Evolutionary conservation across 1,140 invertebrate species (phyloP).

Genomic region (Platyura marginata): DNA sequence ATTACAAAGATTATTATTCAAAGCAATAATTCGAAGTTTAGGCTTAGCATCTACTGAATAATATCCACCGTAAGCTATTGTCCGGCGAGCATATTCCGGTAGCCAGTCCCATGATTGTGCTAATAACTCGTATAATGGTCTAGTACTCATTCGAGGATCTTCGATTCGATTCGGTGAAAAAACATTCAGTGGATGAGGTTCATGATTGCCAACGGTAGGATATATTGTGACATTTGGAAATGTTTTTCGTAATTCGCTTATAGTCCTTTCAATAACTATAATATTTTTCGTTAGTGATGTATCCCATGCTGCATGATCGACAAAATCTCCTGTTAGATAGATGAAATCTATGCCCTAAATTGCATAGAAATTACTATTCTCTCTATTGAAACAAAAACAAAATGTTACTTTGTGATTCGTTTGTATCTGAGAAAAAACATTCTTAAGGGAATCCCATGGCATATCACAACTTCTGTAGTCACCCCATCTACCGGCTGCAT

Average conservation of each 20-base stretch:
- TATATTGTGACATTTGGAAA: conserved; percentile 25
- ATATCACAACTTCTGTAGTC: conserved; percentile 86
- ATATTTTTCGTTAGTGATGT: conserved; percentile 42
- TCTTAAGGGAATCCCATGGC: conserved; percentile 24
- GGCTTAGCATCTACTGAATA: conserved; percentile 37
- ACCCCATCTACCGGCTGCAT: conserved; percentile 75
- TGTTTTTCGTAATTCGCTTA: neutral
- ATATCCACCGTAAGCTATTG: conserved; percentile 39
- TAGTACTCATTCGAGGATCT: conserved; percentile 23
- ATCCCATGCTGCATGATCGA: conserved; percentile 62
- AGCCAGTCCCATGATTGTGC: conserved; percentile 42
- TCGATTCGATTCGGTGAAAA: conserved; percentile 31
- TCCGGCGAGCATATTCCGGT: conserved; percentile 31
- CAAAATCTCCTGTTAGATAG: conserved; percentile 64
- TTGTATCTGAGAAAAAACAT: neutral
- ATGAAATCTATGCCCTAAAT: conserved; percentile 43
- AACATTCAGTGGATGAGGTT: conserved; percentile 64
- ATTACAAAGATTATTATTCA: conserved; percentile 56
- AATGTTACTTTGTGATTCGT: neutral
- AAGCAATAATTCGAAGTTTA: conserved; percentile 43
- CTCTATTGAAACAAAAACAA: too few species aligned
- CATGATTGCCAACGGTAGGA: conserved; percentile 66
- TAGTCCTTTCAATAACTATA: conserved; percentile 25
- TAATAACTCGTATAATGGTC: conserved; percentile 42
- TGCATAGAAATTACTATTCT: neutral